Base-by-base conservation (phyloP, 2,113 vertebrate genomes). In the Clupea harengus region DNA sequence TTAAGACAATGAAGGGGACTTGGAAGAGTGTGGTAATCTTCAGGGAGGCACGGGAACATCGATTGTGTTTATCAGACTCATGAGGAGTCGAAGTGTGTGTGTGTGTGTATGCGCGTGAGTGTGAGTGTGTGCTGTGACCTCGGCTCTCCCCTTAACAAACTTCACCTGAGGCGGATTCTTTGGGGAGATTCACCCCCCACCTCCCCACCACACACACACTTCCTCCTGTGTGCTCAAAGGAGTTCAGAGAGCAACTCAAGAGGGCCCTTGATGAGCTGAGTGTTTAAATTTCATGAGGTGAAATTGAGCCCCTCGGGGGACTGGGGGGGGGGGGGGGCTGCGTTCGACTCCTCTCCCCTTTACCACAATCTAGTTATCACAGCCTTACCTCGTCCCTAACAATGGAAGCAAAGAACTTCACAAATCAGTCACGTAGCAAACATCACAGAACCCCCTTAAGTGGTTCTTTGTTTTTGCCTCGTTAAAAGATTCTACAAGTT, bases 221-320 rank as follows among this genome's bases (percentile, higher is more conserved):
- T 28, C n/a, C 2, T 2, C 64, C n/a, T 3, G 9, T 32, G 25
- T 28, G 25, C 32, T 72, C 8, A 72, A 72, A 72, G 6, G 64
- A 72, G 64, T 49, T 82, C 32, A 67, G 47, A 86, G 17, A 84
- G 45, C 45, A 86, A 46, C 11, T 6, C 45, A 80, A 85, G n/a
- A 78, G 83, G 85, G 80, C 64, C 44, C 85, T 83, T 54, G 45
- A 82, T 86, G 86, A 57, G 32, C 32, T 28, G 45, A 67, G 47
- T 81, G 84, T 86, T 84, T 82, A 88, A 85, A 84, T 83, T 89
- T 82, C 67, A 86, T 86, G 81, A 89, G 64, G 64, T 72, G 64
- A 72, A 72, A 72, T 72, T 8, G 25, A 28, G n/a, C 64, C 64
- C 25, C 32, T n/a, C n/a, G n/a, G n/a, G n/a, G n/a, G n/a, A n/a